phyloP scores from a whole-genome alignment of 2,888 invertebrate species.

The Drosophila neotestacea region DNA sequence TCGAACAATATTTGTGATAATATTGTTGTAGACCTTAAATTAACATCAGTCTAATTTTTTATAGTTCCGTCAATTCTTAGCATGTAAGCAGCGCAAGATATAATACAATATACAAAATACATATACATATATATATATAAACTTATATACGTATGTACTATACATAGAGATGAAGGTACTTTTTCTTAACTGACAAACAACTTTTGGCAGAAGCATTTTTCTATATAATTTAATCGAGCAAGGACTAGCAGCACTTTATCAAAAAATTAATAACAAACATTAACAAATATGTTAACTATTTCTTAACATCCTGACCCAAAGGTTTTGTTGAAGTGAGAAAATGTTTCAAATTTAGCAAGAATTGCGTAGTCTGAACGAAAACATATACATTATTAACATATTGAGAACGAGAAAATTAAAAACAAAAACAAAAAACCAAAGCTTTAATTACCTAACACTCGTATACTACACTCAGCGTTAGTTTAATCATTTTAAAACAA shows the following conservation, averaged over 20 bases:
- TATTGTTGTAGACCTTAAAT: conserved; percentile 43
- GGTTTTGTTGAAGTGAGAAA: conserved; percentile 30
- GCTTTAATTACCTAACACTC: conserved; percentile 74
- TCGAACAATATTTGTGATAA: conserved; percentile 53
- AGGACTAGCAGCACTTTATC: conserved; percentile 39
- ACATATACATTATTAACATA: conserved; percentile 70
- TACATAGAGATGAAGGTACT: conserved; percentile 19
- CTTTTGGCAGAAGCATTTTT: conserved; percentile 70
- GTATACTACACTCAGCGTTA: conserved; percentile 67
- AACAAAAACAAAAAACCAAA: conserved; percentile 54
- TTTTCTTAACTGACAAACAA: conserved; percentile 48
- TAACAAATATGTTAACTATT: conserved; percentile 65
- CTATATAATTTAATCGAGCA: conserved; percentile 59
- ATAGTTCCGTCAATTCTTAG: conserved; percentile 77
- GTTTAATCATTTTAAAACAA: conserved; percentile 47
- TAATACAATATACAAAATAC: conserved; percentile 38
- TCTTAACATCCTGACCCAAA: conserved; percentile 44
- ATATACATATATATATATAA: conserved; percentile 12
- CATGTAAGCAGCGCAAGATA: conserved; percentile 65
- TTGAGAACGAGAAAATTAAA: conserved; percentile 58
- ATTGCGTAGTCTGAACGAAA: conserved; percentile 72
- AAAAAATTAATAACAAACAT: conserved; percentile 31
- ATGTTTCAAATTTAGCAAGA: conserved; percentile 51
- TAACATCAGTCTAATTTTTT: conserved; percentile 56
- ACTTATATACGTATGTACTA: conserved; percentile 8